Conservation (phyloP, 2,113 vertebrate species). For the Eidolon helvum region DNA sequence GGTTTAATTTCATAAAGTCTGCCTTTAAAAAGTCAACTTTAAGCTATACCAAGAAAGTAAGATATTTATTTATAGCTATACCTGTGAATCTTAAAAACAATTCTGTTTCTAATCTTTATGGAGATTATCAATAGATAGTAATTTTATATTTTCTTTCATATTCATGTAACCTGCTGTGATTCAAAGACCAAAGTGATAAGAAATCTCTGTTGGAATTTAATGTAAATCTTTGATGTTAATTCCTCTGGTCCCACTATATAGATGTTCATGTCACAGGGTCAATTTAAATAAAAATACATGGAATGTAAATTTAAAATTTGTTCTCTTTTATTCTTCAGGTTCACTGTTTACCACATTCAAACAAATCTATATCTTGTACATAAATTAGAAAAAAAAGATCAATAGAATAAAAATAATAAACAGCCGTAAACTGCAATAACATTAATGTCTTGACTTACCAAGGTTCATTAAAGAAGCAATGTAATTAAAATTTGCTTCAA, state of each 20-base stretch:
- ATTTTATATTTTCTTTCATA: not conserved
- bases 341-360: conserved; percentile 39
- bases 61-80: not conserved
- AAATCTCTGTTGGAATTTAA: conserved; percentile 13
- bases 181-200: conserved; percentile 18
- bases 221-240: conserved; percentile 19
- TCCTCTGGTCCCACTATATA: not conserved
- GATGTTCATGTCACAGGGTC: not conserved
- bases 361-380: conserved; percentile 34
- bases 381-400: not conserved
- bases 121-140: not conserved
- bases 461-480: not conserved
- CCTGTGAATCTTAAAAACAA: not conserved
- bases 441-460: conserved; percentile 23
- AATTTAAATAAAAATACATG: conserved; percentile 19
- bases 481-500: conserved; percentile 39
- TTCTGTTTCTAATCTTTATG: not conserved
- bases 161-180: not conserved
- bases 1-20: conserved; percentile 24
- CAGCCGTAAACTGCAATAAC: not conserved
- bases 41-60: conserved; percentile 19
- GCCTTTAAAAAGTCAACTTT: conserved; percentile 38
- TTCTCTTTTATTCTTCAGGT: not conserved
- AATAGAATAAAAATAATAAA: not conserved
- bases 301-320: conserved; percentile 29